phyloP scores from a whole-genome alignment of 2,888 invertebrate genomes.

The Clepsis dumicolana region DNA sequence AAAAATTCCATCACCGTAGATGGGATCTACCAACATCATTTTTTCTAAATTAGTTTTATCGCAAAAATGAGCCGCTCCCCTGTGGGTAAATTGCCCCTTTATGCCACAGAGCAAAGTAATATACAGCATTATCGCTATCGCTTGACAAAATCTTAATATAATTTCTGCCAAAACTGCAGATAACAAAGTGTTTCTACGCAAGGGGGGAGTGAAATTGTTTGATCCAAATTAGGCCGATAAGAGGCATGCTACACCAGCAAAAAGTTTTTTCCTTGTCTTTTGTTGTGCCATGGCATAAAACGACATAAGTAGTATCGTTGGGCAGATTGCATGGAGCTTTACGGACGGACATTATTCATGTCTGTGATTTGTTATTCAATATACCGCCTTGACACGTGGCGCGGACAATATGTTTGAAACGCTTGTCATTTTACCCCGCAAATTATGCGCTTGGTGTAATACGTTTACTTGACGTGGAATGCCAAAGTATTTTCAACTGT shows the following conservation, averaged over 20 bases:
- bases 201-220: slow-evolving; percentile 79
- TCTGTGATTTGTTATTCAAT: slow-evolving; percentile 60
- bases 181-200: slow-evolving; percentile 78
- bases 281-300: slow-evolving; percentile 52
- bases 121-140: slow-evolving; percentile 79
- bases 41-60: slow-evolving; percentile 76
- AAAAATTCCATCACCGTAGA: slow-evolving; percentile 66
- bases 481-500: slow-evolving; percentile 22
- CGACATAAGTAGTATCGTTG: slow-evolving; percentile 54
- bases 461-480: slow-evolving; percentile 52
- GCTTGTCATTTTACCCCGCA: slow-evolving; percentile 58
- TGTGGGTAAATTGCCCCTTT: slow-evolving; percentile 59
- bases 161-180: slow-evolving; percentile 81
- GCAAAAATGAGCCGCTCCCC: slow-evolving; percentile 69
- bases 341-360: slow-evolving; percentile 52
- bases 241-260: slow-evolving; percentile 68
- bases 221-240: slow-evolving; percentile 82
- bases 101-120: slow-evolving; percentile 66
- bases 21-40: slow-evolving; percentile 65
- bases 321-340: slow-evolving; percentile 48
- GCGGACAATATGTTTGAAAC: slow-evolving; percentile 53
- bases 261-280: slow-evolving; percentile 74
- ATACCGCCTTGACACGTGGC: slow-evolving; percentile 50
- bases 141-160: slow-evolving; percentile 80
- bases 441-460: slow-evolving; percentile 56